These are phyloP conservation scores for Athetis lepigone DNA, from an alignment of 2,888 invertebrate species.

Conservation along the genomic window DNA sequence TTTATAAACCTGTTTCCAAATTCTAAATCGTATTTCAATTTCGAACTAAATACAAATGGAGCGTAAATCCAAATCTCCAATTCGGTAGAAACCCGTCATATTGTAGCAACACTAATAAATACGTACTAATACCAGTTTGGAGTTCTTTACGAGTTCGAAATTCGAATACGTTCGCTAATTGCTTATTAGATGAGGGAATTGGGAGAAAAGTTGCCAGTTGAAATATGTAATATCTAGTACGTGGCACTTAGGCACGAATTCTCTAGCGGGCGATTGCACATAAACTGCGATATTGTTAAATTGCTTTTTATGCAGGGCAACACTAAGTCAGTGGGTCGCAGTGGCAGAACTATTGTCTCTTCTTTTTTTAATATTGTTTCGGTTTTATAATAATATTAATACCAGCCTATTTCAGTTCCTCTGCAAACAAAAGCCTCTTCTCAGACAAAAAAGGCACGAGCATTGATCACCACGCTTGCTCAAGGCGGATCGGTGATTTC, in stretches of 20 bases:
- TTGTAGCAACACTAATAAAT: slow-evolving; percentile 64
- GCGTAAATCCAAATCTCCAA: slow-evolving; percentile 19
- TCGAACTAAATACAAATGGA: neutral
- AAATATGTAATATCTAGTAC: slow-evolving; percentile 59
- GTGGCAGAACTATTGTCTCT: no score
- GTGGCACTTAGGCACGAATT: slow-evolving; percentile 45
- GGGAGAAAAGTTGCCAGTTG: slow-evolving; percentile 59
- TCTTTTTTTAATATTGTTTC: neutral
- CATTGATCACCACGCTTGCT: no score
- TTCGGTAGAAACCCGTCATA: slow-evolving; percentile 35
- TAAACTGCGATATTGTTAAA: slow-evolving; percentile 35
- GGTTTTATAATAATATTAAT: no score
- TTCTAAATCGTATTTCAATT: neutral
- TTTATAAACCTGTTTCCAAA: no score
- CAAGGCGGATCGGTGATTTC: no score
- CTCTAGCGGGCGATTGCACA: slow-evolving; percentile 48
- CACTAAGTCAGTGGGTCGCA: slow-evolving; percentile 15
- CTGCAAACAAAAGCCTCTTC: no score
- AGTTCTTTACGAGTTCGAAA: slow-evolving; percentile 61
- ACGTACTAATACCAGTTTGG: slow-evolving; percentile 62
- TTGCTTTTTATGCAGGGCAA: slow-evolving; percentile 46
- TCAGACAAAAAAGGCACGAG: no score
- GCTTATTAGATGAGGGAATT: slow-evolving; percentile 69
- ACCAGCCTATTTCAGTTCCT: no score
- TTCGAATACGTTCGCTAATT: slow-evolving; percentile 66